Conservation (phyloP, 2,888 invertebrate species). For the Protodeltote pygarga region DNA sequence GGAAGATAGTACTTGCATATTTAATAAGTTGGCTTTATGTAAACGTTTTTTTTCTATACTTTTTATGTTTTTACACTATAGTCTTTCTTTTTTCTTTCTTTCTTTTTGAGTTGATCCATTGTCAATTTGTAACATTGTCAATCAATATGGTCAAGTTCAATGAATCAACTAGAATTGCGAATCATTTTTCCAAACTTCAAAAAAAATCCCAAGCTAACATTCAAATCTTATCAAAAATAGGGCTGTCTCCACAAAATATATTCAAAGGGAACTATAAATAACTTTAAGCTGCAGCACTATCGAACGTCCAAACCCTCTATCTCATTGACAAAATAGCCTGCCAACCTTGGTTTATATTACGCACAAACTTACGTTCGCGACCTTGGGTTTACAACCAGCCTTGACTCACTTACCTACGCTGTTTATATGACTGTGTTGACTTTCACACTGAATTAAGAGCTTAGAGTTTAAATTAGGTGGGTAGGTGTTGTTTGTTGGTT, state of each 20-base stretch:
- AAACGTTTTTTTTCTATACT: too few species aligned
- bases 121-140: too few species aligned
- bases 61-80: too few species aligned
- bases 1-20: too few species aligned
- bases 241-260: constrained; percentile 29
- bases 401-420: constrained; percentile 59
- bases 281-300: constrained; percentile 37
- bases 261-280: constrained; percentile 44
- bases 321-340: constrained; percentile 65
- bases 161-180: too few species aligned
- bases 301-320: constrained; percentile 50
- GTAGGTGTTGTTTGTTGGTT: constrained; percentile 17
- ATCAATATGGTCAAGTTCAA: too few species aligned
- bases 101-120: too few species aligned
- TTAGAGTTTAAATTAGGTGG: constrained; percentile 36
- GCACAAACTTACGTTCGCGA: constrained; percentile 57
- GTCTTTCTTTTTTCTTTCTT: too few species aligned
- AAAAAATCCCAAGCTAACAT: constrained; percentile 14
- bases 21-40: too few species aligned
- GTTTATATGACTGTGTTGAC: constrained; percentile 52
- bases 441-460: constrained; percentile 42
- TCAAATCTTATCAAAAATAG: constrained; percentile 24
- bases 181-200: too few species aligned
- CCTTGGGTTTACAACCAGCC: constrained; percentile 57
- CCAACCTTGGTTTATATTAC: constrained; percentile 62